phyloP scores from a whole-genome alignment of 2,888 invertebrate species.

The Hydraecia micacea region DNA sequence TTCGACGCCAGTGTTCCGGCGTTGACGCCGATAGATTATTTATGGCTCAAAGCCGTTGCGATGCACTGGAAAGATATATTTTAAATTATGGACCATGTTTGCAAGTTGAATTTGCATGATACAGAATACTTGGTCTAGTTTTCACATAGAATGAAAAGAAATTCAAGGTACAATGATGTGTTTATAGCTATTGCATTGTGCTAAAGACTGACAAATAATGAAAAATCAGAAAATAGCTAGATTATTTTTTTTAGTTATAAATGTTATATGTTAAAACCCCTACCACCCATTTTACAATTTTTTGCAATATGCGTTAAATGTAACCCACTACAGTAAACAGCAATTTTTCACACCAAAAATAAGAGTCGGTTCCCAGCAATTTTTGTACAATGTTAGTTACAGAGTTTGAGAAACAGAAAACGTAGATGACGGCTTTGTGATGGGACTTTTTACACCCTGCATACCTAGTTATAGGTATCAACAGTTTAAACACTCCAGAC shows the following conservation, averaged over 20 bases:
- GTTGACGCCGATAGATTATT: slow-evolving; percentile 59
- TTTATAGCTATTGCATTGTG: background rate
- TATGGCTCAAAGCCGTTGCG: slow-evolving; percentile 47
- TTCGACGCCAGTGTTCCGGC: slow-evolving; percentile 48
- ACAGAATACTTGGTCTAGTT: slow-evolving; percentile 9
- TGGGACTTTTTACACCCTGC: background rate
- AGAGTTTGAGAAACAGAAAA: background rate
- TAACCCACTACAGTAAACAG: background rate
- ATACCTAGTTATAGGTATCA: background rate
- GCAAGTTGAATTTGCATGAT: slow-evolving; percentile 36
- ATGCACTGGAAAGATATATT: slow-evolving; percentile 44
- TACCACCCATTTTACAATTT: too few species aligned
- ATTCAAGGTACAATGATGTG: background rate
- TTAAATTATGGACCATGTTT: slow-evolving; percentile 50
- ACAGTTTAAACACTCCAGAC: background rate
- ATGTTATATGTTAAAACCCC: background rate
- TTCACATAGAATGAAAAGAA: background rate
- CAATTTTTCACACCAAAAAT: too few species aligned
- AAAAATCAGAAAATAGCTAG: background rate
- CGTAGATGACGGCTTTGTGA: too few species aligned
- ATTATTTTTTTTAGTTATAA: background rate
- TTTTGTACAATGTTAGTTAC: background rate
- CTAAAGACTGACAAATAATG: background rate
- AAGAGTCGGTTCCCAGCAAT: background rate
- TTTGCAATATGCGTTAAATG: background rate